phyloP scores from a whole-genome alignment of 1,140 invertebrate genomes.

The Heliconius nattereri region DNA sequence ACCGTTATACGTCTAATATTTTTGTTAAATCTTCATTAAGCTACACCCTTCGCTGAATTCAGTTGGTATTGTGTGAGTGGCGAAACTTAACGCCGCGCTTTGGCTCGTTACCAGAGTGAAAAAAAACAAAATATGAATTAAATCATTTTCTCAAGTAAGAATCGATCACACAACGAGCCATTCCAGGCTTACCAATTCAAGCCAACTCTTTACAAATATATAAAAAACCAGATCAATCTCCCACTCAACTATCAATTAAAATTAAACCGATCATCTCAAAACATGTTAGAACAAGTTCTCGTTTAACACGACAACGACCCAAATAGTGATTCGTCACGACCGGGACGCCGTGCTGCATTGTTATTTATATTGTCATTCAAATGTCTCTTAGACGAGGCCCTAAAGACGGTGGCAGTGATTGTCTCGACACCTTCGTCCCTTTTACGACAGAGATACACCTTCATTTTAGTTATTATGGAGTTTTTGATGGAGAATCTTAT shows the following conservation, averaged over 20 bases:
- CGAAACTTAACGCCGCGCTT: too few species aligned
- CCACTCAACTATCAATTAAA: slow-evolving; percentile 4
- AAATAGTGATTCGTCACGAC: slow-evolving; percentile 58
- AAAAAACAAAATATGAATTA: too few species aligned
- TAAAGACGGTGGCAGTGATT: slow-evolving; percentile 68
- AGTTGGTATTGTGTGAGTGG: too few species aligned
- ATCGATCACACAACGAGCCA: too few species aligned
- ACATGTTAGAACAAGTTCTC: slow-evolving; percentile 51
- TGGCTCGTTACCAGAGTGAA: too few species aligned
- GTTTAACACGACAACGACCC: slow-evolving; percentile 54
- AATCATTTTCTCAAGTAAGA: too few species aligned
- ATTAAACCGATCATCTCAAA: slow-evolving; percentile 14
- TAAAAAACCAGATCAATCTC: too few species aligned
- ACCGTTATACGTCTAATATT: too few species aligned
- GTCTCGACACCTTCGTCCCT: slow-evolving; percentile 65
- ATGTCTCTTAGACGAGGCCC: slow-evolving; percentile 55
- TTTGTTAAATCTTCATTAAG: too few species aligned
- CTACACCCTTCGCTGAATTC: too few species aligned
- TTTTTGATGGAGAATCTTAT: background rate
- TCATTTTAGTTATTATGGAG: background rate
- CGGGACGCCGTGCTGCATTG: slow-evolving; percentile 67
- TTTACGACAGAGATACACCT: slow-evolving; percentile 28
- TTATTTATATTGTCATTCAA: slow-evolving; percentile 77
- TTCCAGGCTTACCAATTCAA: too few species aligned
- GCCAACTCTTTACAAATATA: too few species aligned